A percentile compares a stretch with the other conserved stretches of the same genome.
Conservation (phyloP, 2,888 invertebrate species). For the Limnephilus rhombicus region DNA sequence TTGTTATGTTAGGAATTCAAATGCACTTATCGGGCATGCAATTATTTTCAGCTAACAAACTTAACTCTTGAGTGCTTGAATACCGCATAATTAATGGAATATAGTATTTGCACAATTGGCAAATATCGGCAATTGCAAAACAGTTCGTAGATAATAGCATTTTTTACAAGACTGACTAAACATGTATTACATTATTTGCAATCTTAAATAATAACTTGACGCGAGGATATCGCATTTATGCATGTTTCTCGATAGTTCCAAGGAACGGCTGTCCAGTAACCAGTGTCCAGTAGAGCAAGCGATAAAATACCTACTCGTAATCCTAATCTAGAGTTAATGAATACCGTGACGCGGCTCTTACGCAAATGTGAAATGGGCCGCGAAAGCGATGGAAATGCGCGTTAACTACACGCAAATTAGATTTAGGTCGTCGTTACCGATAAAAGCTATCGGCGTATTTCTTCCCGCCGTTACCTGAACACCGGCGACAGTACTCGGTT, state of each 20-base stretch:
- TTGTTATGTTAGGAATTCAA: not conserved
- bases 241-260: not conserved
- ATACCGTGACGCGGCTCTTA: not conserved
- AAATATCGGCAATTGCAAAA: not conserved
- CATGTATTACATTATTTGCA: not conserved
- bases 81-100: not conserved
- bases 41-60: not conserved
- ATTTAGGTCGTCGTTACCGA: conserved; percentile 28
- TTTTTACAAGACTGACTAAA: not conserved
- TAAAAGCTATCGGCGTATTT: conserved; percentile 43
- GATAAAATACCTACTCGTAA: not conserved
- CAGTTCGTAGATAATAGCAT: not conserved
- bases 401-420: conserved; percentile 10
- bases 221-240: not conserved
- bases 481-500: conserved; percentile 31
- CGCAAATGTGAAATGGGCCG: not conserved
- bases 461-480: conserved; percentile 40
- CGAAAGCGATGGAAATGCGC: not conserved
- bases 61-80: not conserved
- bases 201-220: not conserved
- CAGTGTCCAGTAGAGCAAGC: not conserved
- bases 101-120: not conserved
- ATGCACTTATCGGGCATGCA: not conserved
- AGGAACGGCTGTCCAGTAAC: not conserved
- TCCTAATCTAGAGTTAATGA: conserved; percentile 21